Conservation (phyloP, 2,113 vertebrate species). For the Lepidothrix coronata region DNA sequence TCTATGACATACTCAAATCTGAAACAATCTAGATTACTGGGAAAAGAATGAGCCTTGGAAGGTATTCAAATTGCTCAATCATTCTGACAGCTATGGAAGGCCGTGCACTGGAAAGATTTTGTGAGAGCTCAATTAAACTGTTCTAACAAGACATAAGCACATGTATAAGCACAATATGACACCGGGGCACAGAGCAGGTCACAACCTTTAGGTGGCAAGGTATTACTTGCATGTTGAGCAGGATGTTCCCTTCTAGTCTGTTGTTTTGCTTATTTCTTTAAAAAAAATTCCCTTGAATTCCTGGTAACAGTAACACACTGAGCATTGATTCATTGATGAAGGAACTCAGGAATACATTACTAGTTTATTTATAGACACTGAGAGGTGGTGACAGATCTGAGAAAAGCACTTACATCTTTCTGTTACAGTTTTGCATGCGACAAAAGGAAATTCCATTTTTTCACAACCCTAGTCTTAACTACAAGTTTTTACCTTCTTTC, state of each 20-base stretch:
- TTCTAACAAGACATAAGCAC: background rate
- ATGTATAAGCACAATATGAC: background rate
- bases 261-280: background rate
- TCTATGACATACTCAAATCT: background rate
- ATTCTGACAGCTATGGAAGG: background rate
- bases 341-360: background rate
- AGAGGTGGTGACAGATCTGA: background rate
- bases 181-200: background rate
- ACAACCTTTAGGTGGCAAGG: background rate
- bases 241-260: background rate
- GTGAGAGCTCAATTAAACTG: background rate
- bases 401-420: background rate
- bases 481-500: background rate
- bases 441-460: background rate
- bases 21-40: slow-evolving; percentile 5
- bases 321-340: background rate
- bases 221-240: background rate
- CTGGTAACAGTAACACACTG: background rate
- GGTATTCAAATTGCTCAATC: background rate
- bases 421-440: background rate
- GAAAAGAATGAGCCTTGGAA: slow-evolving; percentile 31
- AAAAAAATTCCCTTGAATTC: background rate
- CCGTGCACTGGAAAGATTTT: background rate
- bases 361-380: slow-evolving; percentile 10
- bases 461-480: background rate